Base-by-base conservation (phyloP, 2,113 vertebrate species). In the Daboia siamensis region DNA sequence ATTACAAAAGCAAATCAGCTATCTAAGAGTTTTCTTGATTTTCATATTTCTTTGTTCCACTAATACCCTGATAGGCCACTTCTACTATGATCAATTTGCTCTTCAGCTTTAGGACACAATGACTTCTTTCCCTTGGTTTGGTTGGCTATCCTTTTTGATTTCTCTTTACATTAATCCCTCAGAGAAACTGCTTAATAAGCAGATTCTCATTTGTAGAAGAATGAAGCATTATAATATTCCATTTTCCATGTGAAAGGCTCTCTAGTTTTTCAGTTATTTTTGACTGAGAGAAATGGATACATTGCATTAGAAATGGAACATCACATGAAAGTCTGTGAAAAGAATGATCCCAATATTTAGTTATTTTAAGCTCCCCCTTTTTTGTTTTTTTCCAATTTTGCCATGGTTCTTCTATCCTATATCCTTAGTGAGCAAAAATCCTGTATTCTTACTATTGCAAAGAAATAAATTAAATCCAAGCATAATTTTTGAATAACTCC, bases 151-250 rank as follows among this genome's bases (percentile, higher is more conserved):
- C 1, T 1, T 91, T 92, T 89, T 92, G 5, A 0, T 0, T 33
- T 94, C 80, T 94, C 91, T 86, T 0, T 29, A 48, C 33, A 0
- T 23, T 26, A 26, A 86, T 51, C 46, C 46, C 15, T 93, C 46
- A 92, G 39, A 92, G 57, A 3, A 85, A 87, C 39, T 1, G 3
- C 90, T 46, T 11, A 0, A 0, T 69, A 90, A 94, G 52, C 74
- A 93, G 88, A 51, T 93, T 93, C 93, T 80, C 9, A 86, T 61
- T 88, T 95, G 51, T 52, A 94, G 21, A 5, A 74, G 48, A 94
- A 93, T 89, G 0, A 29, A 4, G 91, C 90, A 44, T 29, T 59
- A 39, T 15, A 92, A 88, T 91, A 86, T 48, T 17, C 48, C n/a
- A 92, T 92, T 94, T 90, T 20, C 56, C 56, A 52, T 86, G 0